phyloP scores from a whole-genome alignment of 2,113 vertebrate species.

The Puffinus mauretanicus region DNA sequence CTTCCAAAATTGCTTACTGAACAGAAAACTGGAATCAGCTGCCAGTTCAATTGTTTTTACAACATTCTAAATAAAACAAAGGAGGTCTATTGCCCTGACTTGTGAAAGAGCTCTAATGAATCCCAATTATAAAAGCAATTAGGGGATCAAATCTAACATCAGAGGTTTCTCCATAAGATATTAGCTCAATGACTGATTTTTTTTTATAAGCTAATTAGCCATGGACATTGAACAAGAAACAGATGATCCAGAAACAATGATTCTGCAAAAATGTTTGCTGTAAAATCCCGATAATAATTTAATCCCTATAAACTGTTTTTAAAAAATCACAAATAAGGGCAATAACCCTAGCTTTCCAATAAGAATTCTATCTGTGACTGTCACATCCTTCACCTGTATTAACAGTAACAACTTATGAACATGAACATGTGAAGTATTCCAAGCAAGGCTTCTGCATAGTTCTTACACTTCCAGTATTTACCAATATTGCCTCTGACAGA shows the following conservation, averaged over 20 bases:
- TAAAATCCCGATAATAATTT: background rate
- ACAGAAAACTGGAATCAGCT: background rate
- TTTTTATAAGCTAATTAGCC: background rate
- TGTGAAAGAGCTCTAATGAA: background rate
- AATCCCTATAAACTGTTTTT: background rate
- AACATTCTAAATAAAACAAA: background rate
- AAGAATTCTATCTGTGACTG: background rate
- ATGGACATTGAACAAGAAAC: background rate
- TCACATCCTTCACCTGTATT: background rate
- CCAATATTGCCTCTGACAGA: background rate
- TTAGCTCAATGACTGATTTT: background rate
- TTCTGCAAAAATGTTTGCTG: background rate
- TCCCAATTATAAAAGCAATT: background rate
- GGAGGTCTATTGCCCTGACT: background rate
- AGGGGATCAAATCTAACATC: background rate
- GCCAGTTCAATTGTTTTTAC: background rate
- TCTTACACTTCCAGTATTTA: background rate
- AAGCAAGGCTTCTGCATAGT: background rate
- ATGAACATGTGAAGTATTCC: background rate
- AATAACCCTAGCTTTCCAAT: background rate
- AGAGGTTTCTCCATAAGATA: background rate
- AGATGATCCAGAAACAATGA: background rate
- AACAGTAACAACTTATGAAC: background rate
- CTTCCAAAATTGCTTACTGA: conserved; percentile 5
- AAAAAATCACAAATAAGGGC: background rate